Evolutionary conservation across 2,797 vertebrate genomes (phyloP), one percentile per base, ranked within the genome.

Genomic region (Zalophus californianus): DNA sequence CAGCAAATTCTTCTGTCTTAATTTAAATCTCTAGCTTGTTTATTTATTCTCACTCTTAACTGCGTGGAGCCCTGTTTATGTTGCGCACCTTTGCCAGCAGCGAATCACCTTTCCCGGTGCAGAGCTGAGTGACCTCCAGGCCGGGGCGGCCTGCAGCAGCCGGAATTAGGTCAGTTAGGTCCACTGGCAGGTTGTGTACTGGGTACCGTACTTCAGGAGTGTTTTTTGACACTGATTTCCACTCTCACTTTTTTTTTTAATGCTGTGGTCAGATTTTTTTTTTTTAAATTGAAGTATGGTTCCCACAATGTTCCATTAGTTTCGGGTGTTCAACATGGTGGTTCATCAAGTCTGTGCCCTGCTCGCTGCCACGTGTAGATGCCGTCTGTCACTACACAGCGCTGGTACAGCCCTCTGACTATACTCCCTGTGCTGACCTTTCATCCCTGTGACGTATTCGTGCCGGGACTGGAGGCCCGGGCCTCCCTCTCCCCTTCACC

Each of bases 341-440:
- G 44, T 2, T 27, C 41, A 4, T 3, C 38, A 27, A 2, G 70
- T 44, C 70, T 15, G 8, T 15, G 38, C 70, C 25, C 38, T 4
- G 38, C 70, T 25, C 38, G 0, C 38, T 25, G 70, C 70, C 62
- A 7, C 13, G 21, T 41, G 70, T 12, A 25, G 70, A 70, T 41
- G 12, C 38, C 38, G 0, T 25, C 70, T 25, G 38, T 27, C 6
- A 25, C 70, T 23, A 2, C 70, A 14, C 70, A 14, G 70, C 0
- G 6, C 70, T 27, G 5, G 2, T 41, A 23, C 68, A 1, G 11
- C 16, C 0, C 21, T 13, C 5, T 5, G 23, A 15, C 35, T 2
- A 6, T 8, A 7, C 15, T 15, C 70, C 60, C 60, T 29, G 60
- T 1, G 11, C 12, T 1, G 27, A 5, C 13, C 60, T 27, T 6